Evolutionary conservation across 2,113 vertebrate species (phyloP).

Genomic region (Epinephelus moara): DNA sequence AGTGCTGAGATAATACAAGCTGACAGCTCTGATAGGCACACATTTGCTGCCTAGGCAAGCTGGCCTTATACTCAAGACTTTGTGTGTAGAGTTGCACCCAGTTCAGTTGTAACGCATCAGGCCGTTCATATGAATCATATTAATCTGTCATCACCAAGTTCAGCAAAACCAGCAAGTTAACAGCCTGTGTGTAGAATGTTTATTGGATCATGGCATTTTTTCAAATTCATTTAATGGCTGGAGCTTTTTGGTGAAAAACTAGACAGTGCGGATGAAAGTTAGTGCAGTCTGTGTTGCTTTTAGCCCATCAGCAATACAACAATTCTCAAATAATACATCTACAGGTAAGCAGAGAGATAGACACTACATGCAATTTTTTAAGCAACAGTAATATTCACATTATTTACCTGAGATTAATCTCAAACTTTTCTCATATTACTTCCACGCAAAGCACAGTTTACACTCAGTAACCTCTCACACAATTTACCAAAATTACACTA

Average conservation of each 20-base stretch:
- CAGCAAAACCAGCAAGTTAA: not conserved
- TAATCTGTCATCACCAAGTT: not conserved
- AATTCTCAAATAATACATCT: no score
- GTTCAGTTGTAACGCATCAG: not conserved
- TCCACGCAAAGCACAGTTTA: no score
- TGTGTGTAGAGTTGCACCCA: constrained; percentile 1
- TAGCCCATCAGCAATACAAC: no score
- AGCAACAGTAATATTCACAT: no score
- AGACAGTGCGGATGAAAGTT: no score
- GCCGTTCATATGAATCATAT: not conserved
- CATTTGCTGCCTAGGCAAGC: constrained; percentile 37
- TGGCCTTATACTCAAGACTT: not conserved
- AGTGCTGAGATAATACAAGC: constrained; percentile 59
- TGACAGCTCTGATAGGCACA: constrained; percentile 39
- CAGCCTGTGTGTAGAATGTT: not conserved
- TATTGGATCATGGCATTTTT: not conserved
- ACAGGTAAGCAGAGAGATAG: no score
- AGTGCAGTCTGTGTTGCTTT: no score
- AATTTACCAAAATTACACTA: no score
- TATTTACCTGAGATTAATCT: no score
- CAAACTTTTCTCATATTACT: no score
- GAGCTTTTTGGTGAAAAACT: not conserved
- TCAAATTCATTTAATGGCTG: not conserved
- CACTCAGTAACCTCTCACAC: no score
- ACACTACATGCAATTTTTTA: no score